Evolutionary conservation across 2,888 invertebrate species (phyloP), one percentile per base, ranked within the genome.

Genomic region (Norana najaformis): DNA sequence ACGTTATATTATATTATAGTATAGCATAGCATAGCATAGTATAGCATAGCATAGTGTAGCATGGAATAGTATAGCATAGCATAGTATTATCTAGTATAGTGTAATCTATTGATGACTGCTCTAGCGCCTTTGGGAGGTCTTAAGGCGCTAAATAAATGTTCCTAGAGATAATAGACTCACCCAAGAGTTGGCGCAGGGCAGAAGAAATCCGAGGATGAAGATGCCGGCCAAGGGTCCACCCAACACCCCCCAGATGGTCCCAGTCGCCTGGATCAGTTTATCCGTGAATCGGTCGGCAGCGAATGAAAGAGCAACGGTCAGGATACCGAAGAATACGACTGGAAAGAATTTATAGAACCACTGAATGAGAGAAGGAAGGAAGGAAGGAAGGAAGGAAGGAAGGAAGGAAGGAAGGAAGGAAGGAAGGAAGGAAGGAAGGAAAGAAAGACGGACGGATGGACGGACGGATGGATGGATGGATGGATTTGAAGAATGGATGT

Each of bases 281-380:
- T 89, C 88, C 11, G 91, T 88, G 30, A 92, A 88, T 34, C 89
- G 35, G 13, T 90, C 89, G 35, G 90, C 90, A 38, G 88, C 53
- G 69, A 92, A 92, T 1, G 91, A 92, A 20, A 92, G 47, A n/a
- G 89, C 91, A 8, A 92, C 90, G 34, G 92, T 92, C 37, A 91
- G 20, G 3, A 90, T 5, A n/a, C 92, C 92, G 69, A 92, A 91
- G 53, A 91, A n/a, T n/a, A 91, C n/a, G 30, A 91, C 91, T 91
- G 90, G n/a, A 88, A 83, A 0, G 39, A 89, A 89, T 47, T 47
- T 18, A 5, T n/a, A n/a, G 89, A 85, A 34, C 4, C 23, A 38
- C 35, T 89, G 39, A 83, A 0, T 82, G 36, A 83, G 34, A 83
- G 38, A 89, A 38, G 23, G 38, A 39, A 30, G 36, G 34, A 85